These are phyloP conservation scores for Troilus luridus DNA, from an alignment of 2,888 invertebrate genomes.

Conservation along the genomic window DNA sequence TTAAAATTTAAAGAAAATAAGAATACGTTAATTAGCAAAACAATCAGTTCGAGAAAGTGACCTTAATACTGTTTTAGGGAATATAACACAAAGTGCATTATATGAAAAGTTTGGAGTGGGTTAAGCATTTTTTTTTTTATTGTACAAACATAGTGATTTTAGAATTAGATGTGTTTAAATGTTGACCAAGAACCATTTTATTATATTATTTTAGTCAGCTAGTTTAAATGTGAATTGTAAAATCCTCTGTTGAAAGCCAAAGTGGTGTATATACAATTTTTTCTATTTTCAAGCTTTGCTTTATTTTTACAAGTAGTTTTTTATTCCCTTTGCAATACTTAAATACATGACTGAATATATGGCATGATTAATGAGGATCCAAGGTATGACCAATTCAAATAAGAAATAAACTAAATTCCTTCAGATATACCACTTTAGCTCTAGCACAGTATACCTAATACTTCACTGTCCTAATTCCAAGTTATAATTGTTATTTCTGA, in stretches of 20 bases:
- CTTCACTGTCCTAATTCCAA: not conserved
- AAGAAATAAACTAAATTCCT: no score
- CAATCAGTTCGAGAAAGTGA: constrained; percentile 28
- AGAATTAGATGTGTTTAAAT: not conserved
- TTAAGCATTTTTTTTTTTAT: constrained; percentile 14
- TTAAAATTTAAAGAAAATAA: constrained; percentile 10
- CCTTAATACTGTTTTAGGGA: constrained; percentile 22
- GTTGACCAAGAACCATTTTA: not conserved
- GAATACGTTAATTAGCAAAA: not conserved
- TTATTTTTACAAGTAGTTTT: no score
- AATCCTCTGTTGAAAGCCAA: not conserved
- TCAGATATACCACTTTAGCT: no score
- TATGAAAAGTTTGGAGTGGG: not conserved
- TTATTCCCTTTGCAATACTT: no score
- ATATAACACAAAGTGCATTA: constrained; percentile 27
- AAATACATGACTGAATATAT: no score
- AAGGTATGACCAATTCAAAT: no score
- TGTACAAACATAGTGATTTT: not conserved
- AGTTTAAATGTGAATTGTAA: not conserved
- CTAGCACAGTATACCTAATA: no score
- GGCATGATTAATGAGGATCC: no score
- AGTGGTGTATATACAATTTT: no score
- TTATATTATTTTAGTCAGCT: not conserved
- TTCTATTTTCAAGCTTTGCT: no score
- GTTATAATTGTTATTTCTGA: not conserved